Base-by-base conservation (phyloP, 2,797 vertebrate species). In the Cryptoblepharus egeriae region DNA sequence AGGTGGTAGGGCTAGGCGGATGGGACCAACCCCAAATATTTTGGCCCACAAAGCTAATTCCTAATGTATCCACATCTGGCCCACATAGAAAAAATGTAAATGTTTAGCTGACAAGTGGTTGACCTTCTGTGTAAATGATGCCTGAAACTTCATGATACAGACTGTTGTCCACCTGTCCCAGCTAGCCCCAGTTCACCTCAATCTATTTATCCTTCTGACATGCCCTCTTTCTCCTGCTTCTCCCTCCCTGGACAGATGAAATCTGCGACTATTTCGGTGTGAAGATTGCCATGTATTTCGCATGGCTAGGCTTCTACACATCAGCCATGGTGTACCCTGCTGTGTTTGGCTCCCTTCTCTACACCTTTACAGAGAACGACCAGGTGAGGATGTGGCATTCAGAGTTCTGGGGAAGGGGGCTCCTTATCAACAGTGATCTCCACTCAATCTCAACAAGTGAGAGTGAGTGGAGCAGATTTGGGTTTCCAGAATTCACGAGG, bases 251-350 rank as follows among this genome's bases (percentile, higher is more conserved):
- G 3, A n/a, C 91, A 99, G 98, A 99, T 85, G 98, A 99, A 65
- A 98, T 99, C 93, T 98, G 98, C n/a, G 98, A 99, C 91, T 99
- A 99, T 90, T 99, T 99, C 0, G 98, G 98, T 8, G 98, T 99
- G 92, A 99, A 99, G 95, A 98, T 99, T 1, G 98, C 97, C 79
- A 97, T 99, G 98, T 99, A 99, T 83, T 99, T 99, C 0, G 98
- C 98, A 90, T 99, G 98, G 98, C 88, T 99, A 93, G 98, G 98
- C 3, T 99, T 99, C 95, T 99, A 99, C 95, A 99, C 98, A 52
- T 99, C 98, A 0, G 98, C 98, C 1, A 98, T 99, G 97, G 96
- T 99, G 26, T 99, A 99, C 91, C 98, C 98, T 0, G 98, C 98
- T 0, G 97, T 99, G 83, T 97, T 99, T 0, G 98, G 98, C 87